Percentiles rank a stretch among this genome's conserved stretches.
These are phyloP conservation scores for Pseudococcus viburni DNA, from an alignment of 2,888 invertebrate species.

Conservation along the genomic window DNA sequence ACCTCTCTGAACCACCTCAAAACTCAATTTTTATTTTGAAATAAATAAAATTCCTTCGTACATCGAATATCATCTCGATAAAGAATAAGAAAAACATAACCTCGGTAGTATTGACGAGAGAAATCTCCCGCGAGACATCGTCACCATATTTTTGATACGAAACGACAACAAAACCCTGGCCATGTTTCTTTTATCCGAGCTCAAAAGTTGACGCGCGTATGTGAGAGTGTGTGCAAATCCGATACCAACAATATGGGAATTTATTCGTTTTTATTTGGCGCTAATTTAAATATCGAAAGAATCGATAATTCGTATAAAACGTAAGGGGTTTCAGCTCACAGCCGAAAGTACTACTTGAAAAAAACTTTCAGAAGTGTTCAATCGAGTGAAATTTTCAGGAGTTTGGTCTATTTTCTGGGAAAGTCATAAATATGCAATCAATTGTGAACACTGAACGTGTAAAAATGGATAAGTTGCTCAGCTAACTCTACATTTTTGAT, in stretches of 20 bases:
- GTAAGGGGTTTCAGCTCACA: no score
- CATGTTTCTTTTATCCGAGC: conserved; percentile 14
- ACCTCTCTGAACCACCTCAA: not conserved
- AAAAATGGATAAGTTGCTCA: no score
- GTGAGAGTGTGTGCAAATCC: not conserved
- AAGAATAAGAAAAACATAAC: not conserved
- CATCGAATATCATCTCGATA: not conserved
- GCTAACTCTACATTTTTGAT: no score
- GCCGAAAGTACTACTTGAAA: not conserved
- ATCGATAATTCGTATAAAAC: not conserved
- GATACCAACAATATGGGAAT: conserved; percentile 5
- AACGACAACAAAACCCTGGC: conserved; percentile 7
- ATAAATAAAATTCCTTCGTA: not conserved
- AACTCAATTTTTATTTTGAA: not conserved
- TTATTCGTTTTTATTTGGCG: conserved; percentile 4
- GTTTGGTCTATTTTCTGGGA: no score
- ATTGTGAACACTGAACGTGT: no score
- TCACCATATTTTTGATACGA: not conserved
- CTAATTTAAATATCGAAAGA: conserved; percentile 14
- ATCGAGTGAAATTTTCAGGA: no score
- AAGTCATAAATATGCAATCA: no score
- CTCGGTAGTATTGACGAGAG: not conserved
- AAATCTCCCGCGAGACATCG: not conserved
- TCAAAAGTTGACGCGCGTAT: not conserved
- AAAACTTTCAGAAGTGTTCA: not conserved